Base-by-base conservation (phyloP, 2,797 vertebrate species). In the Hypotaenidia philippensis region DNA sequence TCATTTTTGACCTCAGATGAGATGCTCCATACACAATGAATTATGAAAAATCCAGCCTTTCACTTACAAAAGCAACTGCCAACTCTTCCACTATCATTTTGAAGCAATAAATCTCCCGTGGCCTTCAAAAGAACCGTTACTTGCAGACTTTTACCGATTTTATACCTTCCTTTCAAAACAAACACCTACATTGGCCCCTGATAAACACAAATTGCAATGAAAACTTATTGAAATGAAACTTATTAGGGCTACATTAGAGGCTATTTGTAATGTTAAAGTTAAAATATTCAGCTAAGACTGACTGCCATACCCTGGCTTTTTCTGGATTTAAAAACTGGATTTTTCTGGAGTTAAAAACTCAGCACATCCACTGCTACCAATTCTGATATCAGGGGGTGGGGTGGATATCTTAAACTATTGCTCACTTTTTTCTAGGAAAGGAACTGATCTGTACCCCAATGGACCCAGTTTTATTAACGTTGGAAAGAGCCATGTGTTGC, bases 141-240 rank as follows among this genome's bases (percentile, higher is more conserved):
- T 50, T 83, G 27, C 60, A 76, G 64, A 77, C 47, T 95, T 93
- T 89, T 55, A 93, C 64, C 38, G 45, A 59, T 72, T 94, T 92
- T 74, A 56, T 87, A 87, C 38, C 69, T 89, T 85, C 29, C 25
- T 89, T 89, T 93, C 38, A 74, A 91, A 92, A 57, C 31, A 77
- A 72, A 60, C 13, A 26, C 31, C 90, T 77, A 36, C 55, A 94
- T 82, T 92, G 11, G 36, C 71, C 60, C 36, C 68, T 56, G 56
- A 45, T 52, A 93, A 79, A 68, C 65, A 66, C 9, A 71, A 65
- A 80, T 59, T 5, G 65, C 20, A 69, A 56, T 16, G 22, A 81
- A 90, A 82, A 74, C 18, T 83, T 83, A 60, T 22, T 63, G 59
- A 59, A 78, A 47, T 47, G 21, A 47, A 47, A 74, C 18, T 83